A percentile compares a stretch with the other conserved stretches of the same genome.
Conservation (phyloP, 2,113 vertebrate species). For the Triplophysa tibetana region DNA sequence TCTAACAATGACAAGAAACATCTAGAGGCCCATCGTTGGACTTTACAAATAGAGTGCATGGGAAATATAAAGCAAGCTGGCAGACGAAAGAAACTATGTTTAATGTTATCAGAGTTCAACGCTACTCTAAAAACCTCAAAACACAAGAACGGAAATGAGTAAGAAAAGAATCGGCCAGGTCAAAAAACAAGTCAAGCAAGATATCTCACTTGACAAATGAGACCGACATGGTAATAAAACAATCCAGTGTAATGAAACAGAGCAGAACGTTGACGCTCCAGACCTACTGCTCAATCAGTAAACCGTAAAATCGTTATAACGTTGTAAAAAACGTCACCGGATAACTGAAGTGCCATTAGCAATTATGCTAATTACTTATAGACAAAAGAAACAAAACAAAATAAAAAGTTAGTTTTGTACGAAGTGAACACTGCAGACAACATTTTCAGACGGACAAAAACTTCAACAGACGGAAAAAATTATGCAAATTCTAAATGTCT, state of each 20-base stretch:
- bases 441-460: no score
- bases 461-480: no score
- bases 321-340: background rate
- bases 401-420: no score
- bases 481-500: no score
- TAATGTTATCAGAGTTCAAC: background rate
- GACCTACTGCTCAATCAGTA: background rate
- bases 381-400: background rate
- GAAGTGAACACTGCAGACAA: no score
- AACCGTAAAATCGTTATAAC: background rate
- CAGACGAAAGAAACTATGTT: background rate
- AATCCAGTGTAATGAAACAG: conserved; percentile 1
- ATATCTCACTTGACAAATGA: background rate
- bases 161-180: conserved; percentile 10
- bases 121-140: background rate
- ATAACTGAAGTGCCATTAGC: background rate
- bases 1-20: background rate
- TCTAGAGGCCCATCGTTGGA: background rate
- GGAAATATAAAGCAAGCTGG: background rate
- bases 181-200: background rate
- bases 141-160: conserved; percentile 1
- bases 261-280: background rate
- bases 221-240: background rate
- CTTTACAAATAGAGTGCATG: no score
- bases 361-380: no score